These are phyloP conservation scores for Acrossocheilus fasciatus DNA, from an alignment of 2,797 vertebrate genomes.

Conservation along the genomic window DNA sequence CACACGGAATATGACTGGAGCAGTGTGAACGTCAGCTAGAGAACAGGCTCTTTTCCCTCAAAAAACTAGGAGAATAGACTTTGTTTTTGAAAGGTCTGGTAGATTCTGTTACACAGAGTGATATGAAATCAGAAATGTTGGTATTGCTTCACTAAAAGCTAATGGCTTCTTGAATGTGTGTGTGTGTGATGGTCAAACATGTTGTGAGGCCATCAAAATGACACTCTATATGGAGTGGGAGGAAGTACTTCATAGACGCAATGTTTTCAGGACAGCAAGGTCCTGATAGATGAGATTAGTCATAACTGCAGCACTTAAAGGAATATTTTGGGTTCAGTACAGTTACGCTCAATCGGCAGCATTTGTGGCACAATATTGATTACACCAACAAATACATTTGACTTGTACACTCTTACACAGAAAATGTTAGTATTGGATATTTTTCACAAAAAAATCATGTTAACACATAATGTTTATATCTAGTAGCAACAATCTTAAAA, in stretches of 20 bases:
- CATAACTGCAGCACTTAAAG: background rate
- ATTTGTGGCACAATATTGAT: background rate
- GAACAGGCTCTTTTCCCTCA: background rate
- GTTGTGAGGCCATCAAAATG: background rate
- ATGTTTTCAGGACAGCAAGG: background rate
- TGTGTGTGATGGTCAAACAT: background rate
- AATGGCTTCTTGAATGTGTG: background rate
- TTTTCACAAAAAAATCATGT: background rate
- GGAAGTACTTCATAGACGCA: background rate
- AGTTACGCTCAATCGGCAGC: background rate
- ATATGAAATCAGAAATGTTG: slow-evolving; percentile 26
- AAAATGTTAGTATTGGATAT: background rate
- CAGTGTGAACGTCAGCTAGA: background rate
- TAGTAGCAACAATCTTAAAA: background rate
- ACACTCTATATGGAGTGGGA: background rate
- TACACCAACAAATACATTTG: background rate
- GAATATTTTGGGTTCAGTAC: background rate
- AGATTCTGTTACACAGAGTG: background rate
- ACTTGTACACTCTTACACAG: background rate
- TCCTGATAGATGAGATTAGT: background rate
- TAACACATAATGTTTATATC: background rate
- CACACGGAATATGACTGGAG: background rate
- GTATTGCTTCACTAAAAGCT: slow-evolving; percentile 16
- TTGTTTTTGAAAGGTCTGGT: background rate
- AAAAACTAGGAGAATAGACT: no score